Percentiles rank a stretch among this genome's conserved stretches.
Conservation (phyloP, 2,113 vertebrate genomes). For the Crocuta crocuta region DNA sequence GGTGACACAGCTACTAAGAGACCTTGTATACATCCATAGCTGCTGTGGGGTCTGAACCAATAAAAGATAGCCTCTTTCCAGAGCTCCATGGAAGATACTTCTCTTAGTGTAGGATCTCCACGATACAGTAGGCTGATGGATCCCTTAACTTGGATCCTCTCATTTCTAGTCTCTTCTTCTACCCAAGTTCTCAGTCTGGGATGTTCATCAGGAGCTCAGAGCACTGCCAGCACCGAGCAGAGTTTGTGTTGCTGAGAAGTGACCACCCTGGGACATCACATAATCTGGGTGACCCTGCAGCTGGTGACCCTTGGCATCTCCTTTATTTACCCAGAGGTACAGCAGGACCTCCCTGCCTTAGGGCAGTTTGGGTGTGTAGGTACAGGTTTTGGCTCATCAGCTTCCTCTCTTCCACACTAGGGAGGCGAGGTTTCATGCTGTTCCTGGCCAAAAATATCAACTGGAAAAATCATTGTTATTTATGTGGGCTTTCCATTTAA, state of each 20-base stretch:
- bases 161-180: neutral
- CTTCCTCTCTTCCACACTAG: neutral
- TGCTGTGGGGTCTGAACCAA: neutral
- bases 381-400: neutral
- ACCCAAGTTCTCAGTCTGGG: accelerated
- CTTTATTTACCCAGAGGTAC: neutral
- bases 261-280: too few species aligned
- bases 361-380: neutral
- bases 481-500: neutral
- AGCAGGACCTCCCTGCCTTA: neutral
- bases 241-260: neutral
- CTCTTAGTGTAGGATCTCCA: neutral
- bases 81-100: neutral
- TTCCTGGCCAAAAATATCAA: neutral
- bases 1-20: neutral
- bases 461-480: neutral
- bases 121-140: neutral
- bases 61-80: neutral
- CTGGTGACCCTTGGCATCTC: neutral
- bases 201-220: neutral
- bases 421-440: too few species aligned
- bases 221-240: too few species aligned
- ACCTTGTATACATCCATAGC: accelerated
- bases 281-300: neutral
- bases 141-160: neutral